Percentiles rank a stretch among this genome's conserved stretches.
Conservation (phyloP, 1,140 invertebrate genomes). For the Sweltsa coloradensis region DNA sequence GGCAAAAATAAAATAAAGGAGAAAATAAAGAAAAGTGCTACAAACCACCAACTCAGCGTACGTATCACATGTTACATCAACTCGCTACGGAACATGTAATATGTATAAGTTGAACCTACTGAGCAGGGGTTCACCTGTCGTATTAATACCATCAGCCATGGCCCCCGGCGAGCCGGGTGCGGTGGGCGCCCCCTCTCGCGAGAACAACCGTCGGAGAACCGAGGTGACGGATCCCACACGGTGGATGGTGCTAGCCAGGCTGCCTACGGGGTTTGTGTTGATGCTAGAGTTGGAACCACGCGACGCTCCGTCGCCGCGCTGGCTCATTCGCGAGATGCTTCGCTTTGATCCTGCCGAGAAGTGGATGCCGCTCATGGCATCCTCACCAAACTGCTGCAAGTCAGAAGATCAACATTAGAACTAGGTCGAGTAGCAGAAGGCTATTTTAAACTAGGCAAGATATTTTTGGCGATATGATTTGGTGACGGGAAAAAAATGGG, state of each 20-base stretch:
- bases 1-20: too few relatives aligned
- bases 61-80: too few relatives aligned
- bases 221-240: slow-evolving; percentile 57
- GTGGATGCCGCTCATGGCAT: slow-evolving; percentile 53
- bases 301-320: slow-evolving; percentile 19
- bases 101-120: too few relatives aligned
- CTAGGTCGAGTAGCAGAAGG: not conserved
- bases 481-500: too few relatives aligned
- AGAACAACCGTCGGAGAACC: slow-evolving; percentile 60
- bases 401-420: not conserved
- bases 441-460: too few relatives aligned
- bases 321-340: slow-evolving; percentile 16
- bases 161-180: too few relatives aligned
- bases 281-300: slow-evolving; percentile 31
- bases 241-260: slow-evolving; percentile 41
- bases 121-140: too few relatives aligned
- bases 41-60: too few relatives aligned
- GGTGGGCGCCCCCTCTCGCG: slow-evolving; percentile 46
- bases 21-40: too few relatives aligned
- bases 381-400: slow-evolving; percentile 34
- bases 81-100: too few relatives aligned
- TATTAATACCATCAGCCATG: too few relatives aligned
- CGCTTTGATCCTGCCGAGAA: slow-evolving; percentile 42
- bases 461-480: too few relatives aligned
- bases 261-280: slow-evolving; percentile 25